phyloP scores from a whole-genome alignment of 2,113 vertebrate species.

The Thryonomys swinderianus region DNA sequence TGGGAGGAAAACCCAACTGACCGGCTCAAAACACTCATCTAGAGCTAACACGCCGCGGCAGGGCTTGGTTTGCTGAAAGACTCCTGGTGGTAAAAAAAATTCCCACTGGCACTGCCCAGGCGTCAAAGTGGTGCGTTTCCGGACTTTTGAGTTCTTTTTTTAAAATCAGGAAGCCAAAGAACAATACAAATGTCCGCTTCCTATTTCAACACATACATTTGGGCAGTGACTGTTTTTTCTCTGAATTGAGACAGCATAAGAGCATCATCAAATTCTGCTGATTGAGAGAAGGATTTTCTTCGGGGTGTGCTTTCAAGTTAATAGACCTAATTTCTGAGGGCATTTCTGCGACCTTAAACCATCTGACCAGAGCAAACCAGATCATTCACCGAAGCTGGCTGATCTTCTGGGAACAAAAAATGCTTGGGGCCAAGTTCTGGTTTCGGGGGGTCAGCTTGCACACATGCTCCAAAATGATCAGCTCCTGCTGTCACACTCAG shows the following conservation, averaged over 20 bases:
- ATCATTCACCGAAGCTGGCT: neutral
- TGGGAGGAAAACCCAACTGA: accelerated
- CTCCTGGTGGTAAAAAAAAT: neutral
- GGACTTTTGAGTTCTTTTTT: constrained; percentile 21
- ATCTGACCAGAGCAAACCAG: neutral
- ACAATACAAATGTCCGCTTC: neutral
- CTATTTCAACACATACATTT: constrained; percentile 14
- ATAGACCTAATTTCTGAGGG: neutral
- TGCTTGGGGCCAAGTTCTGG: neutral
- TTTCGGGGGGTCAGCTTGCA: neutral
- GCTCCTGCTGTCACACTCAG: neutral
- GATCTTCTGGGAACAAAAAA: neutral
- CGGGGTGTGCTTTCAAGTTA: neutral
- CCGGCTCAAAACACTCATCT: accelerated
- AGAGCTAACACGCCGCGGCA: neutral
- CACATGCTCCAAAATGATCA: too few species aligned
- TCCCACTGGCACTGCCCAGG: neutral
- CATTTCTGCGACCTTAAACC: neutral
- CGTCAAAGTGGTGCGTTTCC: constrained; percentile 2
- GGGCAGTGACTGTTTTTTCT: neutral
- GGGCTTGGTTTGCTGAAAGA: neutral
- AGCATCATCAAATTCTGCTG: neutral
- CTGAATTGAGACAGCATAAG: neutral
- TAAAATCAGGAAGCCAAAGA: constrained; percentile 63
- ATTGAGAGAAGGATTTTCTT: neutral